Base-by-base conservation (phyloP, 2,888 invertebrate species). In the Eretmocerus hayati region DNA sequence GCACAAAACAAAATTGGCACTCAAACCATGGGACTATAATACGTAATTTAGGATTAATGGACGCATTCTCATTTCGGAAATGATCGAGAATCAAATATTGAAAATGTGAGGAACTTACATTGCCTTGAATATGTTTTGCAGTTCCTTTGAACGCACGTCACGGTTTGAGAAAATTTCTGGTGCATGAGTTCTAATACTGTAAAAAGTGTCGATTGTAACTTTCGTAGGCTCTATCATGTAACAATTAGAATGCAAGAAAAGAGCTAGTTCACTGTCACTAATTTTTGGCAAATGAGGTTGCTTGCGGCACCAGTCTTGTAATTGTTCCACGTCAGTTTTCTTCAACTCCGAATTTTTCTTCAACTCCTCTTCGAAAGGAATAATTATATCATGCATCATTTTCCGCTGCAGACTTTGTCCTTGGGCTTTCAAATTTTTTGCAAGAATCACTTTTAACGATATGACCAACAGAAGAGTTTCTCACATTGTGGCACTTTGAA, bases 171-270 rank as follows among this genome's bases (percentile, higher is more conserved):
- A 63, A 46, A 63, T 61, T 46, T 62, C 62, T 0, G 78, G 78
- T 61, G 83, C 81, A 52, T 81, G 79, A 0, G 83, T 81, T 58
- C 80, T 77, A 5, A 83, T 73, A 0, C 85, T 85, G 59, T 78
- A 81, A 67, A 81, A 80, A 1, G 79, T 76, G 60, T 88, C 87
- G 32, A 87, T 74, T 8, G 85, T 82, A 40, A 74, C 74, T 65
- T 87, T 87, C 1, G 87, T 75, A 18, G 79, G 75, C 57, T 84
- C 86, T 43, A 83, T 73, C 56, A 84, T 82, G 57, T 78, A 79
- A 49, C 78, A 74, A 66, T 86, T 85, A 62, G 84, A 83, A 66
- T 86, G 82, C 56, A 81, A 79, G 52, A 83, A 82, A 26, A 84
- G 67, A 41, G 83, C 78, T 6, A 83, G 72, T 53, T 82, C 81